Percentiles rank a stretch among this genome's conserved stretches.
These are phyloP conservation scores for Hydrotaea diabolus DNA, from an alignment of 2,888 invertebrate genomes.

Conservation along the genomic window DNA sequence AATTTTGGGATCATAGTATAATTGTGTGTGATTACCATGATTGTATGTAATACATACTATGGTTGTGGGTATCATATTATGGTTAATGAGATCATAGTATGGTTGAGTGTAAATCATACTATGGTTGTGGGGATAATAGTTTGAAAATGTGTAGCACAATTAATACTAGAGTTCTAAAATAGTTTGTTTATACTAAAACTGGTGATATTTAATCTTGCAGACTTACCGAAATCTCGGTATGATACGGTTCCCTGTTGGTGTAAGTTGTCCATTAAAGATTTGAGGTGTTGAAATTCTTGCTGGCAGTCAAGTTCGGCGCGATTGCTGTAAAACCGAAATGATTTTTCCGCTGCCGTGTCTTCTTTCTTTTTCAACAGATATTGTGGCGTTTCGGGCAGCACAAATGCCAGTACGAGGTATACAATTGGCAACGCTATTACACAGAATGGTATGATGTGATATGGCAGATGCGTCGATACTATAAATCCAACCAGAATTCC, in stretches of 20 bases:
- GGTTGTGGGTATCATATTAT: no score
- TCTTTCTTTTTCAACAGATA: slow-evolving; percentile 71
- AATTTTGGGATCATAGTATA: no score
- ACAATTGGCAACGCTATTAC: slow-evolving; percentile 74
- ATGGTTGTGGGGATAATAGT: no score
- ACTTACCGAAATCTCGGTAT: slow-evolving; percentile 75
- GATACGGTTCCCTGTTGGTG: slow-evolving; percentile 38
- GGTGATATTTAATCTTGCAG: no score
- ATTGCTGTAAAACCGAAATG: slow-evolving; percentile 76
- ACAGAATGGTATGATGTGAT: slow-evolving; percentile 74
- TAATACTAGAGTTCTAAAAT: no score
- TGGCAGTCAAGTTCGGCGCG: slow-evolving; percentile 33
- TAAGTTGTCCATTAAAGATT: slow-evolving; percentile 68
- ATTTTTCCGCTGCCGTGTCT: slow-evolving; percentile 71
- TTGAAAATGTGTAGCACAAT: no score
- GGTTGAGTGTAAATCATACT: no score
- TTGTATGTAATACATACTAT: no score
- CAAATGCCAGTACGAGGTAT: slow-evolving; percentile 71
- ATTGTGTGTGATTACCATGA: no score
- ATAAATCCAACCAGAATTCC: slow-evolving; percentile 77
- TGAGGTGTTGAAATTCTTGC: slow-evolving; percentile 71
- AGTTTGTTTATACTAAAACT: no score
- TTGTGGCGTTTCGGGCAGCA: slow-evolving; percentile 77
- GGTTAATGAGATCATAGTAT: no score
- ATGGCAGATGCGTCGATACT: slow-evolving; percentile 74